phyloP scores from a whole-genome alignment of 2,888 invertebrate species.

The Coelinius sp. region DNA sequence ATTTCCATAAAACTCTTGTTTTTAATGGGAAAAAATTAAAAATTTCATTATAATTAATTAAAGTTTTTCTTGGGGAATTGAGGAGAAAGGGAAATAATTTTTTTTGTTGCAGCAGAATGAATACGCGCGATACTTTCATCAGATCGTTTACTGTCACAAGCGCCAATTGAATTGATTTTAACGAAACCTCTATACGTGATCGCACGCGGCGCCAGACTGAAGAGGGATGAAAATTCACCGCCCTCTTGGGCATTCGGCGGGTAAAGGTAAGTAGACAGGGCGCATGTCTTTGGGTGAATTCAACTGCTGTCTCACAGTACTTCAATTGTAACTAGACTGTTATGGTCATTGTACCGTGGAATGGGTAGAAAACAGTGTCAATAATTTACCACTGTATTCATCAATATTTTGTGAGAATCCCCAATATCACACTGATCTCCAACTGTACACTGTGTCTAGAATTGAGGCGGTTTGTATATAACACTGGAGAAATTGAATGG shows the following conservation, averaged over 20 bases:
- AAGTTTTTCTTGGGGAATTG: not conserved
- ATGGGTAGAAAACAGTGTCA: no score
- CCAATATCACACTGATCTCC: no score
- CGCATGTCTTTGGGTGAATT: conserved; percentile 47
- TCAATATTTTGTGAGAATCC: no score
- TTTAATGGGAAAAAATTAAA: not conserved
- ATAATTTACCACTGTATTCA: not conserved
- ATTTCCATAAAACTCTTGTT: not conserved
- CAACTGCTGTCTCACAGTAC: conserved; percentile 34
- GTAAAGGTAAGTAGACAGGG: conserved; percentile 34
- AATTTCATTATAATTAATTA: not conserved
- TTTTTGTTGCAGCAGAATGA: not conserved
- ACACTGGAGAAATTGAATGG: not conserved
- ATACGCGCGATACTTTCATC: not conserved
- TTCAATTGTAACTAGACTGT: conserved; percentile 25
- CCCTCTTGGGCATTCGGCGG: conserved; percentile 37
- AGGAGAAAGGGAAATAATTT: no score
- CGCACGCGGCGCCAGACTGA: conserved; percentile 67
- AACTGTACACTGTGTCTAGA: not conserved
- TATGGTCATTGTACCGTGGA: no score
- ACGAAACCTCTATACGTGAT: conserved; percentile 54
- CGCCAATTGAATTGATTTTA: not conserved
- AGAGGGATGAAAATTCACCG: conserved; percentile 59
- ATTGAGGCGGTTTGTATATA: not conserved
- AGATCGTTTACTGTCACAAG: not conserved